Percentiles rank a stretch among this genome's conserved stretches.
phyloP scores from a whole-genome alignment of 2,888 invertebrate species.

The Pseudolycoriella hygida region DNA sequence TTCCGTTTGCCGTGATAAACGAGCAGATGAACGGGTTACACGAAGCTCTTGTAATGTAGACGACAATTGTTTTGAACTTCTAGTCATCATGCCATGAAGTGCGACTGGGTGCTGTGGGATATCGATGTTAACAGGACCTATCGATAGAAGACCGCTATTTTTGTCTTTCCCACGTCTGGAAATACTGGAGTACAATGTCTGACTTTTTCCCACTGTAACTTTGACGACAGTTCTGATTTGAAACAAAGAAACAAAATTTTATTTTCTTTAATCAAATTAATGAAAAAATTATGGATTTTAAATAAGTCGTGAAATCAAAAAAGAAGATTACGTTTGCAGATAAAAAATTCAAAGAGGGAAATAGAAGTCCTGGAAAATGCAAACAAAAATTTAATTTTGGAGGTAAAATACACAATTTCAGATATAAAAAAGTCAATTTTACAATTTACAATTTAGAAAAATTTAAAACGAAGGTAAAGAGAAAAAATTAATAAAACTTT shows the following conservation, averaged over 20 bases:
- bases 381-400: too few relatives aligned
- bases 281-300: too few relatives aligned
- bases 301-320: constrained; percentile 4
- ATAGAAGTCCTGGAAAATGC: too few relatives aligned
- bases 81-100: constrained; percentile 93
- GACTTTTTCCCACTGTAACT: constrained; percentile 80
- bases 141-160: constrained; percentile 62
- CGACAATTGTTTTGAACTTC: constrained; percentile 83
- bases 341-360: too few relatives aligned
- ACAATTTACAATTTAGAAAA: too few relatives aligned
- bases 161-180: constrained; percentile 58
- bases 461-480: too few relatives aligned
- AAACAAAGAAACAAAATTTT: constrained; percentile 9
- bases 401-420: too few relatives aligned
- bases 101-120: constrained; percentile 98
- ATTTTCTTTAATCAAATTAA: too few relatives aligned
- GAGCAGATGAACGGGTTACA: constrained; percentile 61
- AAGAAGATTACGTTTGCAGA: too few relatives aligned
- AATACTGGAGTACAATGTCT: constrained; percentile 76
- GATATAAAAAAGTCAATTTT: too few relatives aligned
- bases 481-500: too few relatives aligned
- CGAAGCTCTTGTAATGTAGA: constrained; percentile 77
- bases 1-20: constrained; percentile 47
- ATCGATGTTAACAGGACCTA: constrained; percentile 83
- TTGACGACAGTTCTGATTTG: constrained; percentile 91